phyloP scores from a whole-genome alignment of 2,888 invertebrate genomes.

The Poecilus cupreus region DNA sequence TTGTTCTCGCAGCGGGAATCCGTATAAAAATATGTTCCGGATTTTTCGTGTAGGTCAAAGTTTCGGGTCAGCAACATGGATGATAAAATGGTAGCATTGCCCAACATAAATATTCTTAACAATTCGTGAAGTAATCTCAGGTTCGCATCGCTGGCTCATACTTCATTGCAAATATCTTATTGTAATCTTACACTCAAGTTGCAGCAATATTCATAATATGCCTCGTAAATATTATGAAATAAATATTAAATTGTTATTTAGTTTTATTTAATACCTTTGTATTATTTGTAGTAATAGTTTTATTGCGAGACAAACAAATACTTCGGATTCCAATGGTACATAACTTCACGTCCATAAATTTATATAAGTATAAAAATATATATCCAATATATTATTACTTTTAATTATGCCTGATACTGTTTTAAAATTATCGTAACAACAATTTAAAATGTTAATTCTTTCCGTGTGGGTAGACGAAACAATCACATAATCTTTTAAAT shows the following conservation, averaged over 20 bases:
- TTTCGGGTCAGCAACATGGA: background rate
- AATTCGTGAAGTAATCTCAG: conserved; percentile 39
- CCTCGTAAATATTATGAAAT: background rate
- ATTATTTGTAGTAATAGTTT: background rate
- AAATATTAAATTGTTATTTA: background rate
- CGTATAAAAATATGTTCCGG: conserved; percentile 52
- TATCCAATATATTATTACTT: background rate
- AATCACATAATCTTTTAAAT: too few species aligned
- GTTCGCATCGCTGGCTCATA: conserved; percentile 18
- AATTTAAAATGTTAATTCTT: too few species aligned
- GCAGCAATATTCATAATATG: conserved; percentile 13
- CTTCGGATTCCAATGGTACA: background rate
- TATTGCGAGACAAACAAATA: conserved; percentile 3
- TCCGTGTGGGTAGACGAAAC: too few species aligned
- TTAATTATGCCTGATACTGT: background rate
- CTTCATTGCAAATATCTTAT: conserved; percentile 6
- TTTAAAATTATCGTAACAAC: background rate
- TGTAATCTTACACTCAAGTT: background rate
- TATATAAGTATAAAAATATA: background rate
- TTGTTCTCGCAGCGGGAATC: conserved; percentile 54
- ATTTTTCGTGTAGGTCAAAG: conserved; percentile 44
- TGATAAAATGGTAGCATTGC: conserved; percentile 26
- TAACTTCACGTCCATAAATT: background rate
- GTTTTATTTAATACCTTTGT: background rate
- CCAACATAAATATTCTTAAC: conserved; percentile 43